These are phyloP conservation scores for Glossophaga mutica DNA, from an alignment of 2,797 vertebrate genomes.

Conservation along the genomic window DNA sequence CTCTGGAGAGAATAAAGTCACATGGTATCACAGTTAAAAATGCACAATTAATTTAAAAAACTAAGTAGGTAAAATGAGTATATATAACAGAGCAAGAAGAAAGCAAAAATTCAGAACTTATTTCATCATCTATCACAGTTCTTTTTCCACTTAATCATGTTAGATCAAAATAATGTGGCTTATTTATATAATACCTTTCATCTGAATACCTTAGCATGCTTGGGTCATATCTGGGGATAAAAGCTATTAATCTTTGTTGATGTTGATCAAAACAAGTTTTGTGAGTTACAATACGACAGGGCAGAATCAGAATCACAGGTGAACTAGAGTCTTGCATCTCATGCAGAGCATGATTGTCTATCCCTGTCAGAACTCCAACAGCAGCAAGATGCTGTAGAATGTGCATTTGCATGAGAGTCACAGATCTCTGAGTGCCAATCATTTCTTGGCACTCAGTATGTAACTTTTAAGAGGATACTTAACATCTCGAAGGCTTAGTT, in stretches of 20 bases:
- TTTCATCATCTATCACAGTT: neutral
- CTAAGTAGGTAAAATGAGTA: constrained; percentile 17
- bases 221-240: neutral
- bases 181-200: neutral
- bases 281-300: neutral
- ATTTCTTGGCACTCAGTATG: neutral
- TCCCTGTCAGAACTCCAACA: neutral
- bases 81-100: neutral
- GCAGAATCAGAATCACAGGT: neutral
- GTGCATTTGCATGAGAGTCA: neutral
- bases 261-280: neutral
- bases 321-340: neutral
- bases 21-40: neutral
- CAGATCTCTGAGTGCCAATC: neutral
- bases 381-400: neutral
- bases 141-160: neutral
- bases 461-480: neutral
- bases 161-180: neutral
- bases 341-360: neutral
- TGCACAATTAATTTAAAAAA: neutral
- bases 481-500: neutral
- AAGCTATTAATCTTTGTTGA: neutral
- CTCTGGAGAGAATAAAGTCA: neutral
- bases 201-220: neutral
- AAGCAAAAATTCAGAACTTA: neutral